Evolutionary conservation across 2,113 vertebrate species (phyloP), one percentile per base, ranked within the genome.

Genomic region (Asarcornis scutulata): DNA sequence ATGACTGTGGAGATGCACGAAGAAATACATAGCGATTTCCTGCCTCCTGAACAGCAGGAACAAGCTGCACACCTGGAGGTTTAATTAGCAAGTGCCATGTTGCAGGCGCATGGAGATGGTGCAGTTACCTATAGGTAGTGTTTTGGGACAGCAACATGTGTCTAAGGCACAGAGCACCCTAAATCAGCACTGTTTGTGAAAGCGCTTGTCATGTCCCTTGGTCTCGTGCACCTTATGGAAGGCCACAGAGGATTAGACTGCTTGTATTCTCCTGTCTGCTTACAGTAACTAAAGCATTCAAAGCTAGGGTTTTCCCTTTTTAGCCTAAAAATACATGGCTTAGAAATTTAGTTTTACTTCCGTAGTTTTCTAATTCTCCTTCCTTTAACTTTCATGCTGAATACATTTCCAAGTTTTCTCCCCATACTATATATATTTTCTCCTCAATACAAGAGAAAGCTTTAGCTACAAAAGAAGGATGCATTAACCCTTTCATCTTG

Each of bases 191-290:
- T 86, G 6, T 25, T 27, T 17, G 50, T 40, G 69, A 58, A 58
- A 56, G 9, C n/a, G 17, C 5, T 0, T 7, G 3, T 14, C 38
- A 0, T 9, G 13, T 26, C 17, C 29, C 5, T 5, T 66, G 72
- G 63, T 76, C 68, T 86, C 36, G 3, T 7, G n/a, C 4, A 17
- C 17, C 12, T 60, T 26, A 31, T 40, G 46, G 55, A 67, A 75
- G 56, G 50, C 46, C 4, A 4, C 27, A 46, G 40, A 62, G 50
- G 31, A n/a, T 17, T 36, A 25, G 38, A 66, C 50, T 11, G 34
- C 44, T 88, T 53, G 13, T 55, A 7, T 73, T 95, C 88, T 71
- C 52, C 27, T 91, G 32, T 34, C 69, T 75, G 52, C 78, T 78
- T 64, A 4, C 25, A 63, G 38, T 17, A 71, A 67, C n/a, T 40